Conservation (phyloP, 1,140 invertebrate genomes). For the Aleiodes sp. region DNA sequence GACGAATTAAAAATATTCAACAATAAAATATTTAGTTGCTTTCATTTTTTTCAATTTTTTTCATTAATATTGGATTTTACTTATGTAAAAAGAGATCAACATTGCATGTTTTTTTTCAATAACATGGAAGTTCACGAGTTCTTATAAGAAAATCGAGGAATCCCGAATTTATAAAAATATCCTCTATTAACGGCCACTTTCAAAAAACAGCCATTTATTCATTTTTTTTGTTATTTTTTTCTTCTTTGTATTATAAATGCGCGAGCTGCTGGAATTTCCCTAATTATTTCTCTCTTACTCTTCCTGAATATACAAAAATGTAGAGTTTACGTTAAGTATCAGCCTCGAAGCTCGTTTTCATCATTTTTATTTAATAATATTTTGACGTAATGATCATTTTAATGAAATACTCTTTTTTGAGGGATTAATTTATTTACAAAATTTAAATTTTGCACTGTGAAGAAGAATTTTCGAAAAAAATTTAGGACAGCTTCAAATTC, state of each 20-base stretch:
- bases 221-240: background rate
- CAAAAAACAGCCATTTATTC: conserved; percentile 16
- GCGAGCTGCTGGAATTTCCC: conserved; percentile 23
- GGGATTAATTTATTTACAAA: background rate
- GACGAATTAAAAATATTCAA: conserved; percentile 37
- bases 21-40: conserved; percentile 26
- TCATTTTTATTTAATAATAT: background rate
- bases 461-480: too few species aligned
- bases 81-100: conserved; percentile 31
- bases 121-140: conserved; percentile 22
- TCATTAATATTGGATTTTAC: background rate
- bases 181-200: conserved; percentile 22
- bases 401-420: background rate
- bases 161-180: conserved; percentile 36
- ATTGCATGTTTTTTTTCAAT: background rate
- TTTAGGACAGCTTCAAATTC: too few species aligned
- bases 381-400: background rate
- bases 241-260: conserved; percentile 17
- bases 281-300: background rate
- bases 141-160: conserved; percentile 33
- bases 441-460: background rate
- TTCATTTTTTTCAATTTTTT: background rate
- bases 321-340: conserved; percentile 22
- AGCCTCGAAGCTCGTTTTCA: conserved; percentile 33
- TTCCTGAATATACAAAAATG: conserved; percentile 23